Evolutionary conservation across 2,888 invertebrate genomes (phyloP).

Genomic region (Bedellia somnulentella): DNA sequence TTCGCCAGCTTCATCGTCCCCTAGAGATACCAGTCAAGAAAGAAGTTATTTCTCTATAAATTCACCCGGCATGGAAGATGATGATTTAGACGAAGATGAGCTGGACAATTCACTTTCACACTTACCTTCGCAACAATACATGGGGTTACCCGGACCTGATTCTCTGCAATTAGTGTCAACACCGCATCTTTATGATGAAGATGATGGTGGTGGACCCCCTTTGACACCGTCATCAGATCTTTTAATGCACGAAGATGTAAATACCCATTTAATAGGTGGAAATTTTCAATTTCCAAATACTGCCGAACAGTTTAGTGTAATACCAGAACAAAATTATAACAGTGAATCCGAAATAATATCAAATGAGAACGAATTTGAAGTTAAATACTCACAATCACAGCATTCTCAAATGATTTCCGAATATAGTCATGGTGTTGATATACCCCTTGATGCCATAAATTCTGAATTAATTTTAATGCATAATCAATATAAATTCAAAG

Average conservation of each 20-base stretch:
- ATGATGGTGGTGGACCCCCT: conserved; percentile 63
- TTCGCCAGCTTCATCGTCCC: conserved; percentile 52
- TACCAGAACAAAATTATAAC: conserved; percentile 41
- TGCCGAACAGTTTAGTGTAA: conserved; percentile 54
- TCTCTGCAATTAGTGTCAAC: conserved; percentile 66
- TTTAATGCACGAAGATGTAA: conserved; percentile 50
- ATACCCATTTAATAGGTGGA: conserved; percentile 45
- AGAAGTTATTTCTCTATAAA: conserved; percentile 47
- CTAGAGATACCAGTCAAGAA: conserved; percentile 53
- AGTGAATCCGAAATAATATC: conserved; percentile 42
- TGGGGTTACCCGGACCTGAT: conserved; percentile 62
- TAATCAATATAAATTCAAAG: conserved; percentile 32
- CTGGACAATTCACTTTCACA: conserved; percentile 40
- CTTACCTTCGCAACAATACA: conserved; percentile 59
- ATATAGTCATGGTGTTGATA: conserved; percentile 20
- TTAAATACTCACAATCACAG: conserved; percentile 48
- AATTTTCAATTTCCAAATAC: conserved; percentile 53
- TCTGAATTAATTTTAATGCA: conserved; percentile 30
- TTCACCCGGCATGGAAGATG: conserved; percentile 46
- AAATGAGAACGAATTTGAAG: conserved; percentile 38
- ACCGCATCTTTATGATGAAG: conserved; percentile 62
- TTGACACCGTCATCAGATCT: conserved; percentile 53
- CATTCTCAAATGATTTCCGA: conserved; percentile 28
- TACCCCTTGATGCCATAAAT: conserved; percentile 29
- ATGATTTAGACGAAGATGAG: conserved; percentile 47